These are phyloP conservation scores for Orius laevigatus DNA, from an alignment of 1,140 invertebrate genomes.

Conservation along the genomic window DNA sequence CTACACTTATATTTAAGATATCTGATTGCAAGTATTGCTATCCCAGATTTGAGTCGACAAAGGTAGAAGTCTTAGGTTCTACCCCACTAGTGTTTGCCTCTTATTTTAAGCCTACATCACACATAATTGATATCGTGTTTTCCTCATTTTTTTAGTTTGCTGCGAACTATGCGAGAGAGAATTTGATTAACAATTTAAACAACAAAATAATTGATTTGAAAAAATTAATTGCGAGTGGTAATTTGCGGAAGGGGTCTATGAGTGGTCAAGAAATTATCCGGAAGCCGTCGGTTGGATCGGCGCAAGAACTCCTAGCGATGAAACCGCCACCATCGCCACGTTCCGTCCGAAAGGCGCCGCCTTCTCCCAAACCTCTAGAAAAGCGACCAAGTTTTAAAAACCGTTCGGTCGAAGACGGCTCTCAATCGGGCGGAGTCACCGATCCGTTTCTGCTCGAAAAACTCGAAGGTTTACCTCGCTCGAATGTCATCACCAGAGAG, in stretches of 20 bases:
- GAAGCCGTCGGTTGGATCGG: no score
- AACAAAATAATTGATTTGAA: conserved; percentile 55
- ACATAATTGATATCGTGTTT: no score
- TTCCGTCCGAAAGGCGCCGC: conserved; percentile 25
- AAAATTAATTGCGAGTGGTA: conserved; percentile 42
- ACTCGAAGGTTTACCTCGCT: conserved; percentile 39
- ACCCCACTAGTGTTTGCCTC: no score
- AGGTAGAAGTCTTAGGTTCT: no score
- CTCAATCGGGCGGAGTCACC: conserved; percentile 29
- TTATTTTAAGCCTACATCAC: no score
- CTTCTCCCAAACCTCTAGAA: conserved; percentile 29
- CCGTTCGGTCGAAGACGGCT: conserved; percentile 31
- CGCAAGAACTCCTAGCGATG: no score
- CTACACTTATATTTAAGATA: not conserved
- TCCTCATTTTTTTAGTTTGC: conserved; percentile 47
- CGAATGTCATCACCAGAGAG: conserved; percentile 39
- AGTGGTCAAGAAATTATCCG: not conserved
- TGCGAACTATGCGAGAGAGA: conserved; percentile 73
- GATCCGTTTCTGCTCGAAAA: conserved; percentile 48
- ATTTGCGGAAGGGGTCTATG: conserved; percentile 17
- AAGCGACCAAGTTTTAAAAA: conserved; percentile 47
- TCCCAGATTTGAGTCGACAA: no score
- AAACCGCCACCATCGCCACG: conserved; percentile 24
- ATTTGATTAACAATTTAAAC: conserved; percentile 57
- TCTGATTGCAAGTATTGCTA: not conserved